Evolutionary conservation across 1,140 invertebrate genomes (phyloP), one percentile per base, ranked within the genome.

Genomic region (Neodiprion virginianus): DNA sequence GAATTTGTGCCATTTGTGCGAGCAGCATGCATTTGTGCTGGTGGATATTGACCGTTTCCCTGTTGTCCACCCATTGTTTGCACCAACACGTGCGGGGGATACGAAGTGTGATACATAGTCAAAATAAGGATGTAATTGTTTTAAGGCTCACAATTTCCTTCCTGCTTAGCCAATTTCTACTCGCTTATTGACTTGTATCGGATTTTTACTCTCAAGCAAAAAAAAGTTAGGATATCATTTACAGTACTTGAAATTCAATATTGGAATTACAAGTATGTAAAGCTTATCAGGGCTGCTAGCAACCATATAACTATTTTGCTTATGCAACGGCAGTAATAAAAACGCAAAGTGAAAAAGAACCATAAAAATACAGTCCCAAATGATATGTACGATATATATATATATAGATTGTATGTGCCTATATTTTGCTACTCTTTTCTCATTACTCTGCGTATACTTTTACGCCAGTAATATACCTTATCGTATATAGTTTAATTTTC

Each of bases 91-190:
- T 85, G 86, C 47, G 85, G 78, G 70, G 83, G 83, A 75, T 81
- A 82, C 75, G 83, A 82, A 79, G 85, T 77, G 75, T 88, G 87
- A 84, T 88, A 86, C 87, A 88, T 88, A 84, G 77, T 85, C 79
- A 82, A 83, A 65, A 66, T 50, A 53, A 65, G 11, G 48, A 23
- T 72, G 47, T 47, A 74, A 75, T 47, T 69, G 14, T 14, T 12
- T 69, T 21, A 21, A 69, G 17, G 40, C 17, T 69, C 40, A 11
- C 67, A 65, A 65, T 14, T 14, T 14, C 17, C 12, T 21, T 65
- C 17, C 12, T 65, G 12, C 12, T 7, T 65, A 47, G 21, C 69
- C 14, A 69, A 70, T 49, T 50, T 21, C 17, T 74, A 48, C 66
- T 69, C 48, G 8, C 11, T 53, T 69, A 10, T 9, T 48, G 40